Conservation (phyloP, 2,888 invertebrate species). For the Thymelicus sylvestris region DNA sequence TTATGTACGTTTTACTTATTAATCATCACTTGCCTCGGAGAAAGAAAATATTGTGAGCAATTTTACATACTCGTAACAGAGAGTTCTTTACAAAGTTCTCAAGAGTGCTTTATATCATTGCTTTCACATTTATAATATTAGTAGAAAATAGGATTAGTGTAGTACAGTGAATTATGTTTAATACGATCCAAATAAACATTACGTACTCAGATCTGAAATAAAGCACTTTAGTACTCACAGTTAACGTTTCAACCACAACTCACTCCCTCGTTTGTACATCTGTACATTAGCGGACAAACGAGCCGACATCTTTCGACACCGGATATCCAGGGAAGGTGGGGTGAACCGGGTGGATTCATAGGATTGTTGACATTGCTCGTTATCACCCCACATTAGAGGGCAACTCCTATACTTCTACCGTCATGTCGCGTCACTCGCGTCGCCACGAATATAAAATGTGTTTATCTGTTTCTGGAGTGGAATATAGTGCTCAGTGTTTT, state of each 20-base stretch:
- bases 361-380: conserved; percentile 69
- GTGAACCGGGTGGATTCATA: conserved; percentile 54
- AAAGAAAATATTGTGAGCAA: no score
- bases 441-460: neutral
- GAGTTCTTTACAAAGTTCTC: no score
- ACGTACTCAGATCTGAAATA: neutral
- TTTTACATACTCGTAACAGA: no score
- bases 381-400: conserved; percentile 58
- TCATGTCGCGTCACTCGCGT: neutral
- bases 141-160: no score
- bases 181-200: neutral
- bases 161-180: no score
- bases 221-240: conserved; percentile 13
- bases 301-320: conserved; percentile 60
- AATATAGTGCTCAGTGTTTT: no score
- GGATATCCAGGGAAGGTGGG: conserved; percentile 60
- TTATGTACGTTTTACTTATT: no score
- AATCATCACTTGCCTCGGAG: no score
- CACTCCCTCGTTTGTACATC: conserved; percentile 14
- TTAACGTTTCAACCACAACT: conserved; percentile 6
- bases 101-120: no score
- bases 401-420: conserved; percentile 37
- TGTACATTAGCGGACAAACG: conserved; percentile 29
- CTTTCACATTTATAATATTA: no score
- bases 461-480: no score